Evolutionary conservation across 2,797 vertebrate genomes (phyloP).

Genomic region (Sphaeramia orbicularis): DNA sequence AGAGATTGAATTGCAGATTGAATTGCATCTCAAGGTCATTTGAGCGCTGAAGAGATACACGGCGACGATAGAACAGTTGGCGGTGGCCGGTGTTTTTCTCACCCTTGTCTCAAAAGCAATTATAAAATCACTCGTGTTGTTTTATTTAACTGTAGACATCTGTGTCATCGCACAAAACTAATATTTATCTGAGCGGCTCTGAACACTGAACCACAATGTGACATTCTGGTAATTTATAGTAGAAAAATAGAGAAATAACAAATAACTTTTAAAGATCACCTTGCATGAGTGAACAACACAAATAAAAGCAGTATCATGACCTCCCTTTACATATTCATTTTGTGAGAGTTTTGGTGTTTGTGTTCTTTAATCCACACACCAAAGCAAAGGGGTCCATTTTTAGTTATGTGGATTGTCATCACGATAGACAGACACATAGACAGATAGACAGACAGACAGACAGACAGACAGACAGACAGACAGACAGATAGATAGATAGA

Average conservation of each 20-base stretch:
- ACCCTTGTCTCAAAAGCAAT: conserved; percentile 51
- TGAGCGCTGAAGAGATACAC: conserved; percentile 55
- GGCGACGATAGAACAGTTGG: conserved; percentile 34
- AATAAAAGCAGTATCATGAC: conserved; percentile 22
- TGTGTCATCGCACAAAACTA: conserved; percentile 43
- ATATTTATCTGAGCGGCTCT: conserved; percentile 11
- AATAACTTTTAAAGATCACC: conserved; percentile 19
- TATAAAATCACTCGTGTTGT: conserved; percentile 29
- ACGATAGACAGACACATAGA: too few relatives aligned
- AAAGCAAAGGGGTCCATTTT: too few relatives aligned
- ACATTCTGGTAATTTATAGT: conserved; percentile 13
- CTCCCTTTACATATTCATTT: not conserved
- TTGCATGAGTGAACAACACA: conserved; percentile 8
- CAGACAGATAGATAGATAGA: too few relatives aligned
- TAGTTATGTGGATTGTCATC: too few relatives aligned
- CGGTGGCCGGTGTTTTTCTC: conserved; percentile 6
- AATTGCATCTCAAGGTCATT: conserved; percentile 80
- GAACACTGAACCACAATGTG: conserved; percentile 10
- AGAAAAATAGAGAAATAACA: too few relatives aligned
- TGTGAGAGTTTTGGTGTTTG: not conserved
- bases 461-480: too few relatives aligned
- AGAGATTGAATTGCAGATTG: conserved; percentile 74
- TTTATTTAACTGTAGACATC: conserved; percentile 43
- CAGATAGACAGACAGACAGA: too few relatives aligned
- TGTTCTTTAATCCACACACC: not conserved